Evolutionary conservation across 2,113 vertebrate genomes (phyloP).

Genomic region (Budorcas taxicolor): DNA sequence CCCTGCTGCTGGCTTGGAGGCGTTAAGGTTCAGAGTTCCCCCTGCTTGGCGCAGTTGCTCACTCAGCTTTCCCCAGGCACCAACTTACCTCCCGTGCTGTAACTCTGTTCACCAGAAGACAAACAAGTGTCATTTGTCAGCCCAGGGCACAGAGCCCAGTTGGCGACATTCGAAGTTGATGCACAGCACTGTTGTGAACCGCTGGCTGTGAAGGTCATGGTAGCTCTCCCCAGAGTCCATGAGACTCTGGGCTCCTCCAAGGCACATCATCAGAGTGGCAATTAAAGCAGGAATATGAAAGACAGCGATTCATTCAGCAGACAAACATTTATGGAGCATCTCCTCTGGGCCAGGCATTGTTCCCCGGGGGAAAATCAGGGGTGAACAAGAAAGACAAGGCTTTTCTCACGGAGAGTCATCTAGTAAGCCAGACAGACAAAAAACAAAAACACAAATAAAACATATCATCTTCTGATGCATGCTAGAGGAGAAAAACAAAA

Average conservation of each 20-base stretch:
- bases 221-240: not conserved
- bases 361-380: not conserved
- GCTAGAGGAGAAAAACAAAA: not conserved
- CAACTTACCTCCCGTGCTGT: not conserved
- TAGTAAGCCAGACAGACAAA: not conserved
- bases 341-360: not conserved
- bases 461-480: not conserved
- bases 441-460: slow-evolving; percentile 21
- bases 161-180: not conserved
- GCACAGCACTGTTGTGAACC: not conserved
- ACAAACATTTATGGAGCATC: slow-evolving; percentile 27
- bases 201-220: slow-evolving; percentile 1
- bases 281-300: not conserved
- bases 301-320: not conserved
- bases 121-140: not conserved
- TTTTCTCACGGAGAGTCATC: not conserved
- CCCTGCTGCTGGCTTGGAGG: not conserved
- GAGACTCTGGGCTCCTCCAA: not conserved
- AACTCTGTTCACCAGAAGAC: not conserved
- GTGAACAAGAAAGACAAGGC: not conserved
- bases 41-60: not conserved
- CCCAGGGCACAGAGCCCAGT: not conserved
- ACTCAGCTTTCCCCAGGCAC: not conserved
- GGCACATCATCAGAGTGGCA: not conserved
- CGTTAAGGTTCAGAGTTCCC: not conserved